phyloP scores from a whole-genome alignment of 1,140 invertebrate genomes.

The Eumeta japonica region DNA sequence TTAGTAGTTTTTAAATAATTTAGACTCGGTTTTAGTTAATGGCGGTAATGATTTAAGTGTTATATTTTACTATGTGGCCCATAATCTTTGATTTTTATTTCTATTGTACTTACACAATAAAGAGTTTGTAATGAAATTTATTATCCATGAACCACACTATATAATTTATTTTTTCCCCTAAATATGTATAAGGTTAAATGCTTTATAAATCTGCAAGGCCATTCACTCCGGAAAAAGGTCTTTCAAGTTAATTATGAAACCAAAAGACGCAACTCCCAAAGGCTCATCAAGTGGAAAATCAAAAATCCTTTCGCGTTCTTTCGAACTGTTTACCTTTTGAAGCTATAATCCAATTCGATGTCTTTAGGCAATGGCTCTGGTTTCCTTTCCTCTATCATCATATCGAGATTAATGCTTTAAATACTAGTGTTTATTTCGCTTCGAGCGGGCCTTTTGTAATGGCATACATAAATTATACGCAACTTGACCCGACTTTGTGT shows the following conservation, averaged over 20 bases:
- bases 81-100: too few relatives aligned
- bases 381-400: neutral
- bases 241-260: conserved; percentile 21
- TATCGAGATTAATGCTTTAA: neutral
- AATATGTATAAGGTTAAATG: conserved; percentile 7
- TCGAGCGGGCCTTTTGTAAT: too few relatives aligned
- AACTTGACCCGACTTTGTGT: too few relatives aligned
- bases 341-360: conserved; percentile 53
- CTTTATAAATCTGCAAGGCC: neutral
- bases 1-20: too few relatives aligned
- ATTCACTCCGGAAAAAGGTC: conserved; percentile 43
- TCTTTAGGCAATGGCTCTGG: conserved; percentile 6
- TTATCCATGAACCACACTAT: too few relatives aligned
- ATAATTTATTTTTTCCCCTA: too few relatives aligned
- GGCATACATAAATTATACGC: too few relatives aligned
- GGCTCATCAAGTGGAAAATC: conserved; percentile 41
- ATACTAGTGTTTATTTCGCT: too few relatives aligned
- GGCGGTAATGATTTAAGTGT: too few relatives aligned
- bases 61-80: too few relatives aligned
- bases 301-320: conserved; percentile 55
- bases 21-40: too few relatives aligned
- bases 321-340: conserved; percentile 56
- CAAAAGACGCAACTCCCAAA: conserved; percentile 40
- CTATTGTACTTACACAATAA: too few relatives aligned
- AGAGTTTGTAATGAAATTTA: conserved; percentile 24